Percentiles rank a stretch among this genome's conserved stretches.
phyloP scores from a whole-genome alignment of 2,888 invertebrate species.

The Pollenia angustigena region DNA sequence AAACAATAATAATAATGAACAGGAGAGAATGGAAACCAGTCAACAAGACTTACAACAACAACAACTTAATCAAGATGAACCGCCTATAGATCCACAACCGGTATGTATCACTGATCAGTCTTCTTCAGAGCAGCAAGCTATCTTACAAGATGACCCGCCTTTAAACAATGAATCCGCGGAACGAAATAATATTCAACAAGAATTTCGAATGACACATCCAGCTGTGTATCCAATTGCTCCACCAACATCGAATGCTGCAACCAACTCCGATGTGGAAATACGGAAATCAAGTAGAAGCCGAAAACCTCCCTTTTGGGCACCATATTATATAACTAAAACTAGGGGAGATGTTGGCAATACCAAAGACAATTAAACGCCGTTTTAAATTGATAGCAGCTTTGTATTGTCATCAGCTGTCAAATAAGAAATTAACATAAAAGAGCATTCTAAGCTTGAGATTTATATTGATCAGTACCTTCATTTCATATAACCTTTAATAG shows the following conservation, averaged over 20 bases:
- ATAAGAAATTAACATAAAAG: no score
- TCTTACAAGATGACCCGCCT: background rate
- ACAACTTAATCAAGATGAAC: no score
- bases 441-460: no score
- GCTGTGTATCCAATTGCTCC: background rate
- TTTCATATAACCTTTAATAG: no score
- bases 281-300: conserved; percentile 10
- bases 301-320: conserved; percentile 21
- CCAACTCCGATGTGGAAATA: conserved; percentile 18
- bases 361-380: background rate
- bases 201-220: background rate
- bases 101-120: no score
- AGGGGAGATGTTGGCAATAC: conserved; percentile 21
- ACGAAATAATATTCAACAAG: conserved; percentile 4
- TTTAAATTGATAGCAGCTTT: no score
- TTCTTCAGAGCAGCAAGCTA: background rate
- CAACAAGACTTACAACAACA: background rate
- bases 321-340: conserved; percentile 12
- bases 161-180: background rate
- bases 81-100: background rate
- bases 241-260: background rate
- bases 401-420: no score
- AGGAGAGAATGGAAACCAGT: background rate
- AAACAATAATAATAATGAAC: background rate
- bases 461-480: no score